Evolutionary conservation across 2,113 vertebrate species (phyloP), one percentile per base, ranked within the genome.

Genomic region (Perca fluviatilis): DNA sequence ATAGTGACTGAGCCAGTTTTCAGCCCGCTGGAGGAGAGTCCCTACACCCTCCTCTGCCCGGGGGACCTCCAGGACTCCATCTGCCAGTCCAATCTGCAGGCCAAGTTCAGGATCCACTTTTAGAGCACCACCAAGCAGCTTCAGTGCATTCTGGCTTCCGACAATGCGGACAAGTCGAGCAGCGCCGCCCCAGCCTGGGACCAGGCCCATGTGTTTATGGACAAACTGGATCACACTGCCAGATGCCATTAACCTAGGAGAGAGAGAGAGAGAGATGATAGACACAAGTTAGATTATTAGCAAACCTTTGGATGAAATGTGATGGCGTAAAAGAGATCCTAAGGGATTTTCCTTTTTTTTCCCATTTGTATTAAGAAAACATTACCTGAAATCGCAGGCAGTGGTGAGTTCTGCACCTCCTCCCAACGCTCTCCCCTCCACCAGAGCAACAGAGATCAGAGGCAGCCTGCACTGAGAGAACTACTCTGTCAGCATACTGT

Each of bases 371-470:
- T 63, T 58, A 27, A 49, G 33, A 33, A 79, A 53, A 57, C 49
- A 30, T 83, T 90, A 99, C 98, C 98, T 98, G 94, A 99, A 99
- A 94, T 99, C 98, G 87, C 98, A 99, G 1, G 98, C 97, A 2
- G 98, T 99, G 19, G 94, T 94, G 80, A 99, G 85, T 84, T 99
- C 98, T 69, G 98, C 96, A 40, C 98, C 98, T 85, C 98, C 98
- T 77, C 98, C 98, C 54, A 99, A 18, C 0, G 98, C 98, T 80
- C 89, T 93, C 47, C 98, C 98, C 90, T 99, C 97, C 90, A 99
- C 85, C 82, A 99, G 79, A 0, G 98, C 98, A 50, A 98, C 96
- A 67, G 97, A 98, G 89, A 99, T 95, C 74, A 99, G 95, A 58
- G 97, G 97, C 90, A 99, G 95, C 85, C 98, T 99, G 87, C 33